Conservation (phyloP, 2,888 invertebrate genomes). For the Cephalotes varians region DNA sequence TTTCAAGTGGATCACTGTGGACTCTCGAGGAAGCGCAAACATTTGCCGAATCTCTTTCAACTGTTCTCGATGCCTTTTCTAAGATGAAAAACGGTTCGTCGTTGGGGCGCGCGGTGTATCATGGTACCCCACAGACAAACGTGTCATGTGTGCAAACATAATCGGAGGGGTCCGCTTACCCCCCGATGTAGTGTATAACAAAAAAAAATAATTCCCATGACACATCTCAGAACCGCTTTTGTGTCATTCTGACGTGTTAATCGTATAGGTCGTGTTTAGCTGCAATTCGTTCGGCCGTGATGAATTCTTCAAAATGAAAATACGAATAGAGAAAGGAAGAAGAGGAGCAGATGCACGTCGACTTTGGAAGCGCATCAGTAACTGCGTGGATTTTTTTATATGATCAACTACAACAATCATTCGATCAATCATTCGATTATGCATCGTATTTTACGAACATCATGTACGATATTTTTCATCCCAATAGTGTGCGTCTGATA, state of each 20-base stretch:
- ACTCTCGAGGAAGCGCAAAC: constrained; percentile 73
- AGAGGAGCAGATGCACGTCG: constrained; percentile 67
- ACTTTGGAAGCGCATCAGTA: not conserved
- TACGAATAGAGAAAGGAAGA: constrained; percentile 35
- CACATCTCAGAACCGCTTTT: constrained; percentile 78
- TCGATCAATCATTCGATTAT: constrained; percentile 9
- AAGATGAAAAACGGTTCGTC: constrained; percentile 35
- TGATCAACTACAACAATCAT: constrained; percentile 5
- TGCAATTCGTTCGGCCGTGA: constrained; percentile 58
- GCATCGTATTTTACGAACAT: constrained; percentile 5
- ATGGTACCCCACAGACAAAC: constrained; percentile 78
- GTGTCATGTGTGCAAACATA: constrained; percentile 79
- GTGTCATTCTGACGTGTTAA: constrained; percentile 81
- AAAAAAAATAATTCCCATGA: constrained; percentile 78
- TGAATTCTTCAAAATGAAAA: constrained; percentile 57
- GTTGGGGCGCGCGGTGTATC: constrained; percentile 64
- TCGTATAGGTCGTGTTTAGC: constrained; percentile 76
- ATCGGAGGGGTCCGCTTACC: constrained; percentile 71
- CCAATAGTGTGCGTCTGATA: constrained; percentile 3
- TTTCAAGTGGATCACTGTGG: constrained; percentile 53
- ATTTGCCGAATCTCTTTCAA: constrained; percentile 68
- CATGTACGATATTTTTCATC: not conserved
- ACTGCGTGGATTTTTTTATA: not conserved
- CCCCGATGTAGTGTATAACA: constrained; percentile 63
- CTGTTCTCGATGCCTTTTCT: constrained; percentile 27